A percentile compares a stretch with the other conserved stretches of the same genome.
phyloP scores from a whole-genome alignment of 2,797 vertebrate species.

The Crotalus adamanteus region DNA sequence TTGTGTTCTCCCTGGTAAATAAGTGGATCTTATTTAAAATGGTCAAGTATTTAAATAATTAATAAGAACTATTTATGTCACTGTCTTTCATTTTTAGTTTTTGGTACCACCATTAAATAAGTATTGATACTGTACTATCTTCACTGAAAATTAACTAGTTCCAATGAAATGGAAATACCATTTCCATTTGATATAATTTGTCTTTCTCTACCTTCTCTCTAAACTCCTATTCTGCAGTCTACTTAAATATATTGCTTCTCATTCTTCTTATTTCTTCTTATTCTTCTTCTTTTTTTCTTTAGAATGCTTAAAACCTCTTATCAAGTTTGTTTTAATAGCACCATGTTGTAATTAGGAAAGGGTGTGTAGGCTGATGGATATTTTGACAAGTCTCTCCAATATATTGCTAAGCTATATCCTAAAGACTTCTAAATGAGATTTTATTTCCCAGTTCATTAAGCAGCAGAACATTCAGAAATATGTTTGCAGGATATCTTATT shows the following conservation, averaged over 20 bases:
- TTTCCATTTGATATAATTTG: background rate
- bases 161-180: background rate
- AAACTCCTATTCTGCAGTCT: background rate
- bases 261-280: too few relatives aligned
- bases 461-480: constrained; percentile 14
- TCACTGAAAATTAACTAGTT: background rate
- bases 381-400: constrained; percentile 13
- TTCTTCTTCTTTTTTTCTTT: background rate
- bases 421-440: constrained; percentile 19
- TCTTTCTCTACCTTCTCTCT: background rate
- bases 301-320: constrained; percentile 11
- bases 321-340: background rate
- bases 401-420: background rate
- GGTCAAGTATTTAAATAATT: background rate
- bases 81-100: background rate
- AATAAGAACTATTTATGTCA: background rate
- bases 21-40: background rate
- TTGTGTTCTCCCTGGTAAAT: background rate
- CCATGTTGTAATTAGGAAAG: constrained; percentile 12
- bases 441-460: background rate
- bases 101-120: background rate
- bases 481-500: background rate
- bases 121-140: background rate
- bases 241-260: background rate
- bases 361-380: background rate